Percentiles rank a stretch among this genome's conserved stretches.
Evolutionary conservation across 2,113 vertebrate species (phyloP).

Genomic region (Deroptyus accipitrinus): DNA sequence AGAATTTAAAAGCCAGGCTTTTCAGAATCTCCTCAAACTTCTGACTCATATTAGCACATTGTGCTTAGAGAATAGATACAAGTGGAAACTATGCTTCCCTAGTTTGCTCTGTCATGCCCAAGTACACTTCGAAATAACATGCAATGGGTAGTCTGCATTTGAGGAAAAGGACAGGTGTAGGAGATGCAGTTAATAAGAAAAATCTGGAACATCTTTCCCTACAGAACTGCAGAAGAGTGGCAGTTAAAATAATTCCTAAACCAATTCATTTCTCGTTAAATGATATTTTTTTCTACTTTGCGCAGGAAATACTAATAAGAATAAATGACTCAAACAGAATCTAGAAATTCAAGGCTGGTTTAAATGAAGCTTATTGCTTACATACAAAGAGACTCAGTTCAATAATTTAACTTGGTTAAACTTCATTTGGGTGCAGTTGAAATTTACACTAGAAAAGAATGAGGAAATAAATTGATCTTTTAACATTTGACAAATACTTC

Average conservation of each 20-base stretch:
- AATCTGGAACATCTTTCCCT: neutral
- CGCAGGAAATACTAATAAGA: neutral
- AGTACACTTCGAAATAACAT: neutral
- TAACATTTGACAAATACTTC: neutral
- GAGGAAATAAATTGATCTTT: neutral
- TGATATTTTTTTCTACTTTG: neutral
- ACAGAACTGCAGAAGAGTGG: neutral
- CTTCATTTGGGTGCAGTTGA: neutral
- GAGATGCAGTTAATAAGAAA: neutral
- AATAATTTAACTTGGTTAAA: neutral
- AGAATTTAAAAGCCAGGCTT: neutral
- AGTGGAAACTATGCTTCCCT: neutral
- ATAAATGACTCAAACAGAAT: neutral
- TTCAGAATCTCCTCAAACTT: neutral
- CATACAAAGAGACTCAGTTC: neutral
- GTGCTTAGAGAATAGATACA: neutral
- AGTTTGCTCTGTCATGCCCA: neutral
- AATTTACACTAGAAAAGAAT: neutral
- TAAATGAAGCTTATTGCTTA: neutral
- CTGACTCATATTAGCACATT: neutral
- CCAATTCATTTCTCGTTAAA: neutral
- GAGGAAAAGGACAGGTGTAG: neutral
- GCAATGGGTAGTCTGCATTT: neutral
- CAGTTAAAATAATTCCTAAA: neutral
- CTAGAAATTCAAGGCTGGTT: neutral